phyloP scores from a whole-genome alignment of 1,140 invertebrate genomes.

The Philotrypesis tridentata region DNA sequence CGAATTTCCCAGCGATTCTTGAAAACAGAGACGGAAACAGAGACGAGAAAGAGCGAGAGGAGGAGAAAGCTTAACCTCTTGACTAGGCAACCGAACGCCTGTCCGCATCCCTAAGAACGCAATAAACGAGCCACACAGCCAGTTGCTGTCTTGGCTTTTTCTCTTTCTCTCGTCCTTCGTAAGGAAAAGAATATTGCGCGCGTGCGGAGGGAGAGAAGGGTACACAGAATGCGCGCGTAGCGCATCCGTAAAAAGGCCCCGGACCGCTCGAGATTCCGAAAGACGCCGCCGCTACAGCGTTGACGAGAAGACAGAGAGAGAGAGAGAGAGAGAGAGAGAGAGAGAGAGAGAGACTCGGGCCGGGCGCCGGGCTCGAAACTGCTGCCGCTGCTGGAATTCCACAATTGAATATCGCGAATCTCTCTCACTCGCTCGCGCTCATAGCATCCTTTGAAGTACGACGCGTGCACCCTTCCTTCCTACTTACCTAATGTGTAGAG shows the following conservation, averaged over 20 bases:
- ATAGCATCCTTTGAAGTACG: constrained; percentile 31
- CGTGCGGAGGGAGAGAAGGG: neutral
- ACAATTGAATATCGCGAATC: constrained; percentile 37
- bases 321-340: too few species aligned
- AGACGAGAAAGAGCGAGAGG: neutral
- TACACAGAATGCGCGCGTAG: neutral
- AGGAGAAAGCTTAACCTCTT: neutral
- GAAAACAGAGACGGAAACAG: too few species aligned
- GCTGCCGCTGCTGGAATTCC: constrained; percentile 26
- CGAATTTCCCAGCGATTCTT: neutral
- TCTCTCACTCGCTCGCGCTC: neutral
- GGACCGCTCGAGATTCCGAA: neutral
- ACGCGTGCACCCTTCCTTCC: neutral
- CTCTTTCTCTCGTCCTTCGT: neutral
- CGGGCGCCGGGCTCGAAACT: neutral
- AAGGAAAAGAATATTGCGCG: neutral
- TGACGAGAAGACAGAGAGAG: neutral
- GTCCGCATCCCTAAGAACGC: neutral
- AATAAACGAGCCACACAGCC: neutral
- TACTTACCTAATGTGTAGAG: neutral
- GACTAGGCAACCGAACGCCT: neutral
- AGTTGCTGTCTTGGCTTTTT: neutral
- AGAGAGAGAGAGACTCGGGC: too few species aligned
- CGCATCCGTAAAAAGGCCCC: neutral
- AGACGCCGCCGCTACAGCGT: neutral